Evolutionary conservation across 2,113 vertebrate genomes (phyloP).

Genomic region (Excalfactoria chinensis): DNA sequence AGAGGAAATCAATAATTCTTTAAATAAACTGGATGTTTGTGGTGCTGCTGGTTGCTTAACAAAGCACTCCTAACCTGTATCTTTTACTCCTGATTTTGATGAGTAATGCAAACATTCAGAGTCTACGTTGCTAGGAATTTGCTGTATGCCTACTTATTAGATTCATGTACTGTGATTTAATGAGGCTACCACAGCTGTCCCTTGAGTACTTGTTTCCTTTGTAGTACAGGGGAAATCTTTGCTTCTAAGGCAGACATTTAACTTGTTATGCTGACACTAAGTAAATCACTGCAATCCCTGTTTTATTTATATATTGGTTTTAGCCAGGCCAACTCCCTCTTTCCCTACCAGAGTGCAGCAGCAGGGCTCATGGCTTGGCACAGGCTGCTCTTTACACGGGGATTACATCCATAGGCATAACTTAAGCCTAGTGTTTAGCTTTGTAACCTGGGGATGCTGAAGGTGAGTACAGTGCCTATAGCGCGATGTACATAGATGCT

Average conservation of each 20-base stretch:
- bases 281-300: background rate
- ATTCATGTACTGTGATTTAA: background rate
- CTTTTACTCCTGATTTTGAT: background rate
- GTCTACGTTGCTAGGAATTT: background rate
- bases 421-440: background rate
- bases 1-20: background rate
- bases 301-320: background rate
- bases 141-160: background rate
- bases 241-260: background rate
- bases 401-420: background rate
- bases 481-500: background rate
- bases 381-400: background rate
- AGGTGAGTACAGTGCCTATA: too few species aligned
- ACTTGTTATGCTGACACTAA: background rate
- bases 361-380: background rate
- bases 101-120: background rate
- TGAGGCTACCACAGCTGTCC: slow-evolving; percentile 19
- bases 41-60: background rate
- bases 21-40: background rate
- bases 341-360: background rate
- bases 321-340: background rate
- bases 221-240: background rate
- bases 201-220: background rate
- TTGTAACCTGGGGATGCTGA: background rate
- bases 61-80: background rate